Percentiles rank a stretch among this genome's conserved stretches.
Evolutionary conservation across 2,113 vertebrate genomes (phyloP).

Genomic region (Python bivittatus): DNA sequence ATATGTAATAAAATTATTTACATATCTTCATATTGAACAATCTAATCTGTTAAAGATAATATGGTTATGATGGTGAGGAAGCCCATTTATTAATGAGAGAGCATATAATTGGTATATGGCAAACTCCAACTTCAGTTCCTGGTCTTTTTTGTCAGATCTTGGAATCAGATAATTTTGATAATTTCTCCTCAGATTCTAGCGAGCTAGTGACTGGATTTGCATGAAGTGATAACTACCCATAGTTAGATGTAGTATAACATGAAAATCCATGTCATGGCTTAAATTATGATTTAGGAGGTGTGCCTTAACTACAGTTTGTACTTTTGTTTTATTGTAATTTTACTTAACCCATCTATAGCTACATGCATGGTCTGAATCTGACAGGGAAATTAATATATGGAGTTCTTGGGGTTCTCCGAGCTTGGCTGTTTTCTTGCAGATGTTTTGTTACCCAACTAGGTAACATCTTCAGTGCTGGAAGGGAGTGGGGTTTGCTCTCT

Average conservation of each 20-base stretch:
- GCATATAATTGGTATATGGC: background rate
- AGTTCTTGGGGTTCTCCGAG: too few relatives aligned
- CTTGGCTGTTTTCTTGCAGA: too few relatives aligned
- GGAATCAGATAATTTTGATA: background rate
- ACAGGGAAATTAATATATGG: background rate
- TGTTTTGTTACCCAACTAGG: too few relatives aligned
- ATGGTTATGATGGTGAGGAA: background rate
- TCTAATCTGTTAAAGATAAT: background rate
- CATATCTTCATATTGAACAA: background rate
- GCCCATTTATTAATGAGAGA: background rate
- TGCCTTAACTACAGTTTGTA: background rate
- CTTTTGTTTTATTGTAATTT: background rate
- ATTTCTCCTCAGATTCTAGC: background rate
- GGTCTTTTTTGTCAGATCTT: background rate
- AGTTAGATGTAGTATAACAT: background rate
- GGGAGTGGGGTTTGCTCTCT: too few relatives aligned
- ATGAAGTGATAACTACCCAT: background rate
- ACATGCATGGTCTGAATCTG: background rate
- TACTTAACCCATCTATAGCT: background rate
- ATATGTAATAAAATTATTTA: background rate
- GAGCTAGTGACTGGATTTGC: background rate
- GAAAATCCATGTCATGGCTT: background rate
- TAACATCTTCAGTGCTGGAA: too few relatives aligned
- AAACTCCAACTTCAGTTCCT: background rate
- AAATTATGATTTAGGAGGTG: background rate